These are phyloP conservation scores for Bombyx mandarina DNA, from an alignment of 1,140 invertebrate genomes.

Conservation along the genomic window DNA sequence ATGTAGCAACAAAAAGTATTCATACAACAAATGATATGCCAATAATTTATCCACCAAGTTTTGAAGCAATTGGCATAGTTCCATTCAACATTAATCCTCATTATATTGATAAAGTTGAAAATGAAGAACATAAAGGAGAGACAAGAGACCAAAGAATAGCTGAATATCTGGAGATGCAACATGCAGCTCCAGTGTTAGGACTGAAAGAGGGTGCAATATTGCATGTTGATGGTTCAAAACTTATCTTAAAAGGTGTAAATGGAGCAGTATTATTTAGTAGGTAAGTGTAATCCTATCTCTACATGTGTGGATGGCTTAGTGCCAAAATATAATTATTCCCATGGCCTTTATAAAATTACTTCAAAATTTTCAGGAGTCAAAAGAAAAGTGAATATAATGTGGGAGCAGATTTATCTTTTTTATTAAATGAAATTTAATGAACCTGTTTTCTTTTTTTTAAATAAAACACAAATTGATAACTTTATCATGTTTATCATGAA, in stretches of 20 bases:
- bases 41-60: slow-evolving; percentile 82
- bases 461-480: not conserved
- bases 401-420: slow-evolving; percentile 74
- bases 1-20: slow-evolving; percentile 85
- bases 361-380: slow-evolving; percentile 61
- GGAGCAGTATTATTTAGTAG: slow-evolving; percentile 77
- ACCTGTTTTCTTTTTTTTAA: slow-evolving; percentile 1
- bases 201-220: slow-evolving; percentile 80
- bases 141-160: slow-evolving; percentile 79
- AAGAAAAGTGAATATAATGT: slow-evolving; percentile 62
- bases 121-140: slow-evolving; percentile 81
- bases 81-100: slow-evolving; percentile 92
- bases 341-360: no score
- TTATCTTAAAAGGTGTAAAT: slow-evolving; percentile 74
- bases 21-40: slow-evolving; percentile 91
- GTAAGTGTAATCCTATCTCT: slow-evolving; percentile 49
- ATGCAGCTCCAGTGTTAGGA: slow-evolving; percentile 75
- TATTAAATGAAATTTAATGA: slow-evolving; percentile 31
- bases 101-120: slow-evolving; percentile 78
- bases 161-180: slow-evolving; percentile 76
- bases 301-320: no score
- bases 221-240: slow-evolving; percentile 73
- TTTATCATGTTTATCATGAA: no score
- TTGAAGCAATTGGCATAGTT: slow-evolving; percentile 80
- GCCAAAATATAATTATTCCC: no score